Evolutionary conservation across 1,140 invertebrate species (phyloP).

Genomic region (Watersipora subatra): DNA sequence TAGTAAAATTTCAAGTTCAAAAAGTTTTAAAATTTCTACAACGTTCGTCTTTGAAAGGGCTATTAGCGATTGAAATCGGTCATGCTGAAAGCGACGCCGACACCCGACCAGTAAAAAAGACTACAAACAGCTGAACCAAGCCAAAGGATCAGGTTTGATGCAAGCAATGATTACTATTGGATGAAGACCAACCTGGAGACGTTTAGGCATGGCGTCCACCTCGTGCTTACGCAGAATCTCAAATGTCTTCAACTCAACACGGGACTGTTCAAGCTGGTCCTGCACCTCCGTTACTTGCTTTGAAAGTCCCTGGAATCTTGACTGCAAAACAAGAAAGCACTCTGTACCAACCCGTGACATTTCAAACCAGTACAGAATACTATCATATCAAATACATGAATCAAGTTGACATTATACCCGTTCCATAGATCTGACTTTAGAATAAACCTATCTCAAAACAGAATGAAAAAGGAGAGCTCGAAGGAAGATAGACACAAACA

Average conservation of each 20-base stretch:
- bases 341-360: not conserved
- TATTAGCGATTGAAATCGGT: too few species aligned
- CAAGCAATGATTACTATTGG: too few species aligned
- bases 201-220: slow-evolving; percentile 70
- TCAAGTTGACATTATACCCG: not conserved
- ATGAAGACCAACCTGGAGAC: slow-evolving; percentile 72
- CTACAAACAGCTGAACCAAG: slow-evolving; percentile 10
- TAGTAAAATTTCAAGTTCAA: too few species aligned
- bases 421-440: not conserved
- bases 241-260: slow-evolving; percentile 81
- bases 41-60: too few species aligned
- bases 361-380: not conserved
- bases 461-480: not conserved
- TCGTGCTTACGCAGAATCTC: slow-evolving; percentile 79
- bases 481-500: too few species aligned
- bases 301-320: slow-evolving; percentile 65
- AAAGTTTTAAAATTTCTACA: too few species aligned
- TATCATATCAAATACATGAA: not conserved
- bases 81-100: too few species aligned
- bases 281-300: slow-evolving; percentile 77
- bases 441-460: not conserved
- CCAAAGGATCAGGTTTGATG: too few species aligned
- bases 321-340: slow-evolving; percentile 41
- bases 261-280: slow-evolving; percentile 77
- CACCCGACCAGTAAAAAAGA: not conserved